These are phyloP conservation scores for Lasioglossum lativentre DNA, from an alignment of 2,888 invertebrate genomes.

Conservation along the genomic window DNA sequence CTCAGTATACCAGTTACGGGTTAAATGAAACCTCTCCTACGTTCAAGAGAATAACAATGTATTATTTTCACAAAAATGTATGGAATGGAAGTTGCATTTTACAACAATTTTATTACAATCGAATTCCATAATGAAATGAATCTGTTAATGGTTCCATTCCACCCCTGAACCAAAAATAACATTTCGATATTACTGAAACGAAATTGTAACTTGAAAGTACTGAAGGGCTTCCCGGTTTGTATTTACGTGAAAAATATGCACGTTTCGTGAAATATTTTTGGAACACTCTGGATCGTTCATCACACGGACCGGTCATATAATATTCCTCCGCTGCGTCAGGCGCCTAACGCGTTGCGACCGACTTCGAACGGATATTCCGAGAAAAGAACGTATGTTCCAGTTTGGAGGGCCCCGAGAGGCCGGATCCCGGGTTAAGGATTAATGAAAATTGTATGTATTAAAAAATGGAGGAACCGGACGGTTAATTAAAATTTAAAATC, in stretches of 20 bases:
- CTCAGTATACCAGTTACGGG: no score
- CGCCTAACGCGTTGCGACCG: not conserved
- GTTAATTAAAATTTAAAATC: constrained; percentile 49
- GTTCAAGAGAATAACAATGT: no score
- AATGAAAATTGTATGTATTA: constrained; percentile 17
- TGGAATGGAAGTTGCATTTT: no score
- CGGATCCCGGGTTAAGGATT: not conserved
- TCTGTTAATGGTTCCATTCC: no score
- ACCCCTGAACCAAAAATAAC: no score
- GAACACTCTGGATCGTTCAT: not conserved
- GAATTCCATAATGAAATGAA: not conserved
- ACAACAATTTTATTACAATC: not conserved
- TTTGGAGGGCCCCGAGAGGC: no score
- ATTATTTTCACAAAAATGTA: no score
- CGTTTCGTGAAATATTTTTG: not conserved
- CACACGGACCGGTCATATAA: not conserved
- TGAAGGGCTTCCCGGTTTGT: no score
- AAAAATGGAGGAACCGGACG: constrained; percentile 19
- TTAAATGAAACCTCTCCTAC: no score
- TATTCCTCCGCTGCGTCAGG: not conserved
- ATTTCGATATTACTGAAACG: no score
- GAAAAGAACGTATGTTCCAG: not conserved
- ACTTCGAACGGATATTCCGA: not conserved
- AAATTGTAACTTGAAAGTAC: no score
- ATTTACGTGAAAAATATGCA: not conserved